Conservation (phyloP, 2,888 invertebrate species). For the Willowsia nigromaculata region DNA sequence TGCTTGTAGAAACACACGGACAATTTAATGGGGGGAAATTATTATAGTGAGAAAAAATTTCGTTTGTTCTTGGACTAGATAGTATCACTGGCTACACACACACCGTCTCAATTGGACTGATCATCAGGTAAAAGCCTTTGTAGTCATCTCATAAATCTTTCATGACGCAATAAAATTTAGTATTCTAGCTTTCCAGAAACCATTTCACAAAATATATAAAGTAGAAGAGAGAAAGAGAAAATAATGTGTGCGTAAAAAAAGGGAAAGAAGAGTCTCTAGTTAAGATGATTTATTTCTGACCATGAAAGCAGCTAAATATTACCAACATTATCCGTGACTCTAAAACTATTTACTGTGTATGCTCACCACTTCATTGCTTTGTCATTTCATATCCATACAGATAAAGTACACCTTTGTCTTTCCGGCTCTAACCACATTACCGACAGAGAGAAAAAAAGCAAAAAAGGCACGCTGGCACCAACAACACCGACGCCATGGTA, state of each 20-base stretch:
- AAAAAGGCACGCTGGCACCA: neutral
- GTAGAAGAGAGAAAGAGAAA: slow-evolving; percentile 13
- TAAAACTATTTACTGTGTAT: slow-evolving; percentile 46
- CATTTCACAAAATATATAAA: slow-evolving; percentile 23
- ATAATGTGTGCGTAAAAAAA: neutral
- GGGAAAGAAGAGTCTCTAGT: slow-evolving; percentile 37
- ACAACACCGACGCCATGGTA: neutral
- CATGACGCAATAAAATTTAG: slow-evolving; percentile 51
- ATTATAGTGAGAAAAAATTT: slow-evolving; percentile 22
- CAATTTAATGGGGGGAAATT: slow-evolving; percentile 42
- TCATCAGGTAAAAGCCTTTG: slow-evolving; percentile 52
- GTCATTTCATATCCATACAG: slow-evolving; percentile 39
- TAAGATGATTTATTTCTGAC: slow-evolving; percentile 46
- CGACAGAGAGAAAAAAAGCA: neutral
- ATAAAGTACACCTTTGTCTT: neutral
- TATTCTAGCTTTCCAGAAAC: slow-evolving; percentile 29
- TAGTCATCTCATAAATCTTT: slow-evolving; percentile 49
- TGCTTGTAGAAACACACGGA: neutral
- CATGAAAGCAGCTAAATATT: slow-evolving; percentile 41
- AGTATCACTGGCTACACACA: neutral
- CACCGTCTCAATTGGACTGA: slow-evolving; percentile 39
- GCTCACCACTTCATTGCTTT: slow-evolving; percentile 33
- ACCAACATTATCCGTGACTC: slow-evolving; percentile 32
- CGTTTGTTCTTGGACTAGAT: neutral
- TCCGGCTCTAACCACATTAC: neutral